phyloP scores from a whole-genome alignment of 35 echinoderm and acorn worm genomes.

The Apostichopus californicus region DNA sequence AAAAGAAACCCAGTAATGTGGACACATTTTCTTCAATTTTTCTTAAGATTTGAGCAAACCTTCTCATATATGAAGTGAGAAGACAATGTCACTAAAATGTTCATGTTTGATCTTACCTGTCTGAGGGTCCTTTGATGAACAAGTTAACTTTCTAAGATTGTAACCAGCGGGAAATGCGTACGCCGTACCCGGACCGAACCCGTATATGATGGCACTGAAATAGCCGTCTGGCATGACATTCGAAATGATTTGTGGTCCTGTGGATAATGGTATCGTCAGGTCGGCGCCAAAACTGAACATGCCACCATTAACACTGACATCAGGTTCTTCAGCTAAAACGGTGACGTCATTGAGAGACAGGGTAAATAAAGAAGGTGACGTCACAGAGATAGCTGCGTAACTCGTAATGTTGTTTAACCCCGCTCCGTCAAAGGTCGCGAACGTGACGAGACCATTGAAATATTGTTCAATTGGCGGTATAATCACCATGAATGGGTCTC shows the following conservation, averaged over 20 bases:
- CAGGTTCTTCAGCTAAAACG: conserved; percentile 38
- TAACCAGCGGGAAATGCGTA: conserved; percentile 82
- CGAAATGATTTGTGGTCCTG: conserved; percentile 56
- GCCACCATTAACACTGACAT: conserved; percentile 36
- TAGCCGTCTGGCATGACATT: conserved; percentile 53
- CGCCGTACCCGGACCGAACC: conserved; percentile 61
- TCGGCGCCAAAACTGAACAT: conserved; percentile 64
- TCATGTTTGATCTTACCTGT: conserved; percentile 67
- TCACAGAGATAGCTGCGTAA: conserved; percentile 66
- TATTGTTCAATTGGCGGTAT: conserved; percentile 88
- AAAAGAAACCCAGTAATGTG: too few species aligned
- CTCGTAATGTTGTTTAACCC: conserved; percentile 39
- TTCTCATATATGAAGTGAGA: too few species aligned
- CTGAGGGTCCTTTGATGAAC: conserved; percentile 53
- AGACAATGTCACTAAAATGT: too few species aligned
- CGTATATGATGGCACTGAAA: conserved; percentile 76
- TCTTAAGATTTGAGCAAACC: too few species aligned
- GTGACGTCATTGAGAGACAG: conserved; percentile 64
- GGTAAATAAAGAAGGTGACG: conserved; percentile 65
- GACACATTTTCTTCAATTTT: too few species aligned
- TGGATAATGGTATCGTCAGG: conserved; percentile 50
- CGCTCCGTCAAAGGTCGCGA: conserved; percentile 74
- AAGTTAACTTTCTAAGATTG: conserved; percentile 68
- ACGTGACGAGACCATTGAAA: conserved; percentile 76
- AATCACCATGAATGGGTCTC: conserved; percentile 81